Evolutionary conservation across 2,888 invertebrate species (phyloP), one percentile per base, ranked within the genome.

Genomic region (Horisme vitalbata): DNA sequence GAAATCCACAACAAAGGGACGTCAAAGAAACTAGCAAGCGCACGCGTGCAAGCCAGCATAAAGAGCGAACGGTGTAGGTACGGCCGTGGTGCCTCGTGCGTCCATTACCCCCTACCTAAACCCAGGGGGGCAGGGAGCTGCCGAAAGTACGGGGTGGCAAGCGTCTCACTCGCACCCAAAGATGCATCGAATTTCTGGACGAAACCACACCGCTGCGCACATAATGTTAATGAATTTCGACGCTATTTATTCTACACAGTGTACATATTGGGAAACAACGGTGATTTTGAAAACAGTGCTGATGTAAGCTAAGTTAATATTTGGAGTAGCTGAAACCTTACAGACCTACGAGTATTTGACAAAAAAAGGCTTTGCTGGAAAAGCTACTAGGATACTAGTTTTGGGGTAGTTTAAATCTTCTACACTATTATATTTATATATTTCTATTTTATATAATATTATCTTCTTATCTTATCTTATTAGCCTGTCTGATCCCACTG

Each of bases 1-100:
- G 86, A 79, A 86, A 84, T 82, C 76, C 76, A 74, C 82, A 77
- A 78, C 78, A 87, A 87, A 86, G 85, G 79, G 76, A 82, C 78
- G 78, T 79, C 84, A 86, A 87, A 87, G 88, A 88, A 87, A 86
- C 75, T 79, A 79, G 80, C 82, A 82, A 85, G 85, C 82, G 83
- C 79, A 87, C 85, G 88, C 87, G 83, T 84, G 79, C 80, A 77
- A 75, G 80, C 79, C 71, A 68, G 77, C 81, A 80, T 84, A 85
- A 83, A 85, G 83, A 84, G 81, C 77, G 80, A 72, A 63, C 75
- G 77, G 73, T 71, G 77, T 78, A n/a, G n/a, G n/a, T n/a, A 79
- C 75, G 77, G 75, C 79, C 76, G 81, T 77, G 75, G 79, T 81
- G 83, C 81, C 80, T 81, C 81, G 74, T 87, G 88, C 88, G 88